Evolutionary conservation across 2,113 vertebrate genomes (phyloP), one percentile per base, ranked within the genome.

Genomic region (Butastur rufipennis): DNA sequence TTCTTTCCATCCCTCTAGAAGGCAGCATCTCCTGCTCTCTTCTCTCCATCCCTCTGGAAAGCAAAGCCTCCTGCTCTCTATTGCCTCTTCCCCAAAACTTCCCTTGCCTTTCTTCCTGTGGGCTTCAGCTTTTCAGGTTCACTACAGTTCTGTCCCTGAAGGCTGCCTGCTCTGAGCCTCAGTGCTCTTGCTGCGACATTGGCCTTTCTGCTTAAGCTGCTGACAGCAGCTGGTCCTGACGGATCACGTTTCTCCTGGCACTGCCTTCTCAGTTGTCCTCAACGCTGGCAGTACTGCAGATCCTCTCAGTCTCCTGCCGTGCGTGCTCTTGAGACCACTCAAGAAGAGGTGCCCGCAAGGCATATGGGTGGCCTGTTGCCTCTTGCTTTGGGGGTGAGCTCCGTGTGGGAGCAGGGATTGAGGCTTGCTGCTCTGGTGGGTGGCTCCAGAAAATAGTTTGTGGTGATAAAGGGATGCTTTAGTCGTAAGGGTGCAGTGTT

Each of bases 1-100:
- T 88, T 74, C 63, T 86, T 88, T 79, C 47, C 12, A 16, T 80
- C 34, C 56, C n/a, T 73, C 56, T 67, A 59, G 87, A 88, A 94
- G 59, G 53, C 48, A 56, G 17, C 42, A 47, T 74, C 34, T 75
- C 36, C 61, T 95, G 27, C 17, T 71, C 13, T 81, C 16, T 47
- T 14, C 38, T 68, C 58, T 74, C 65, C 18, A 16, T 11, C 16
- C 4, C 17, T 52, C 6, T 29, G 61, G 53, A 79, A 86, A 67
- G 38, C 29, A 42, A 58, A 74, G 16, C 31, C 4, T 58, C 8
- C 55, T 84, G 31, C 36, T 81, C 12, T 53, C 34, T 87, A 1
- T 18, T 81, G n/a, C 53, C 20, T 27, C 22, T 78, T 27, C 29
- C 38, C 23, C 10, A 36, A 61, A 91, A 27, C 23, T 43, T 78